A percentile compares a stretch with the other conserved stretches of the same genome.
Conservation (phyloP, 2,888 invertebrate species). For the Ypsolopha sequella region DNA sequence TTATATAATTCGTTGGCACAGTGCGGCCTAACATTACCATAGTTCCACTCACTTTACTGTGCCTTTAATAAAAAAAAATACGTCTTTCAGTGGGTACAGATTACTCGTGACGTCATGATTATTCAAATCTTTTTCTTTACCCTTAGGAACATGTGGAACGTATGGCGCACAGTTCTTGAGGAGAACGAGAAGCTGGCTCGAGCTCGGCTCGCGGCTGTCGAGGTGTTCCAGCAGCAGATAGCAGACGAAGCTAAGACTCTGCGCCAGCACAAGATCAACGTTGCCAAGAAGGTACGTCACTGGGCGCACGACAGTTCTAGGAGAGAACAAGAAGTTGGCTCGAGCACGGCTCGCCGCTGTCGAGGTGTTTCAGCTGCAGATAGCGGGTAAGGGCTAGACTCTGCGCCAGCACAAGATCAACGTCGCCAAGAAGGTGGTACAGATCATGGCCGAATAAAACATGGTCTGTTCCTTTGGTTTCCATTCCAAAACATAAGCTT, state of each 20-base stretch:
- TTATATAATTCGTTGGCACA: too few relatives aligned
- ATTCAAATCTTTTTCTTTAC: neutral
- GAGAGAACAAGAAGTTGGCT: conserved; percentile 61
- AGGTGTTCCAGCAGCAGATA: conserved; percentile 95
- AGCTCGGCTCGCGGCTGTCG: conserved; percentile 91
- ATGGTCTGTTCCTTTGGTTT: too few relatives aligned
- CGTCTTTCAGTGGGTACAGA: too few relatives aligned
- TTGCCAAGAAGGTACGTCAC: conserved; percentile 78
- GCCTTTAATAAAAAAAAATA: too few relatives aligned
- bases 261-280: conserved; percentile 84
- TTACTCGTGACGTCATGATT: too few relatives aligned
- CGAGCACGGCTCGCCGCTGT: conserved; percentile 92
- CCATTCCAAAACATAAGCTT: too few relatives aligned
- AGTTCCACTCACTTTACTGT: too few relatives aligned
- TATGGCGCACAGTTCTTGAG: conserved; percentile 96
- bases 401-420: conserved; percentile 86
- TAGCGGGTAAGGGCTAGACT: conserved; percentile 72
- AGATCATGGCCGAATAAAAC: too few relatives aligned
- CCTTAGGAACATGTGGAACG: conserved; percentile 94
- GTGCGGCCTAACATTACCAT: too few relatives aligned
- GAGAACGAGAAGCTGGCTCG: conserved; percentile 95
- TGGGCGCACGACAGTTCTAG: neutral
- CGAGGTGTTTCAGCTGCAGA: conserved; percentile 74
- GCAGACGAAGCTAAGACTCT: conserved; percentile 93
- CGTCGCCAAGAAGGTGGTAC: conserved; percentile 84